These are phyloP conservation scores for Falco cherrug DNA, from an alignment of 2,797 vertebrate genomes.

Conservation along the genomic window DNA sequence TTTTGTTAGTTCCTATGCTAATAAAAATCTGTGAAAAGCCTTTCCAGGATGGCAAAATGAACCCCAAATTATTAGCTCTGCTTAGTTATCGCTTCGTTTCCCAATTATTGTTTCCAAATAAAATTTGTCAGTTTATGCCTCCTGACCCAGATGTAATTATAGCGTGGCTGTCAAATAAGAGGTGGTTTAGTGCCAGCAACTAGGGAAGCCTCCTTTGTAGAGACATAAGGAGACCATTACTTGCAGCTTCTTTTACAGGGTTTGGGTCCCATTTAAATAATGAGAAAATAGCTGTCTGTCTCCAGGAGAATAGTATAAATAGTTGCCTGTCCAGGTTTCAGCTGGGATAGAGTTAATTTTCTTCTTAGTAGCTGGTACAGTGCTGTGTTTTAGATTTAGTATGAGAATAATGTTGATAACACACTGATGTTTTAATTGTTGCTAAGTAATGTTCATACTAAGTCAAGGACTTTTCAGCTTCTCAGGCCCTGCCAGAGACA, in stretches of 20 bases:
- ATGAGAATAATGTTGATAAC: background rate
- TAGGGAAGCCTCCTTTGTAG: slow-evolving; percentile 25
- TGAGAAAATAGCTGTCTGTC: slow-evolving; percentile 44
- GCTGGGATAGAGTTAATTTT: background rate
- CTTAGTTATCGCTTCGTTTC: slow-evolving; percentile 34
- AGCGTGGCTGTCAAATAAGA: slow-evolving; percentile 13
- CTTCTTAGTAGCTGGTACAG: background rate
- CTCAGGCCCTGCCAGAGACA: background rate
- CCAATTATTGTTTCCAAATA: slow-evolving; percentile 58
- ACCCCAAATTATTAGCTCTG: slow-evolving; percentile 38
- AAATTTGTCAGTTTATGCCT: slow-evolving; percentile 13
- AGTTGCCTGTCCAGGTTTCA: background rate
- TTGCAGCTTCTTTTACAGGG: slow-evolving; percentile 9
- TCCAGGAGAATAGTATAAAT: slow-evolving; percentile 22
- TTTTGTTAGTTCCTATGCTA: slow-evolving; percentile 36
- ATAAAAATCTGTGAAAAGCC: background rate
- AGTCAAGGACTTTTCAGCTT: background rate
- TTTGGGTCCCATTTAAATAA: slow-evolving; percentile 42
- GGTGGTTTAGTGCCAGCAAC: slow-evolving; percentile 13
- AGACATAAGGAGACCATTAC: slow-evolving; percentile 4
- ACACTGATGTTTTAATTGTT: background rate
- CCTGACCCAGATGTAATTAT: slow-evolving; percentile 48
- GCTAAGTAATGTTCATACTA: background rate
- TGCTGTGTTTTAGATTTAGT: background rate
- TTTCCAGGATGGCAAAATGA: slow-evolving; percentile 23